Evolutionary conservation across 2,888 invertebrate species (phyloP).

Genomic region (Ellobium chinense): DNA sequence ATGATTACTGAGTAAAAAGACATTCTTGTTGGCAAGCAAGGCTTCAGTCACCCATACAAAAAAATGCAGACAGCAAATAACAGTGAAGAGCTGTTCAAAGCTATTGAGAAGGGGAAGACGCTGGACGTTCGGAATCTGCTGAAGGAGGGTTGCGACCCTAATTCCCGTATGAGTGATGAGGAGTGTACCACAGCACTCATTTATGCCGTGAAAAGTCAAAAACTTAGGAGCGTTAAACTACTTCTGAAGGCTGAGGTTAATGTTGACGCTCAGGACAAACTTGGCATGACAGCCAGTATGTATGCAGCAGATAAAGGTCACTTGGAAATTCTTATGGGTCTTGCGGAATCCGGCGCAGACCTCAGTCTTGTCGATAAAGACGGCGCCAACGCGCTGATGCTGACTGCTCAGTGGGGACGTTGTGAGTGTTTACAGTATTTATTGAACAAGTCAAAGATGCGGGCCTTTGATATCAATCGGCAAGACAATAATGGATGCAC

Average conservation of each 20-base stretch:
- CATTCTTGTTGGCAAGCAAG: not conserved
- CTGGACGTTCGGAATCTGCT: not conserved
- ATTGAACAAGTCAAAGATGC: not conserved
- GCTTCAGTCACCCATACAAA: too few species aligned
- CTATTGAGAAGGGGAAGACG: not conserved
- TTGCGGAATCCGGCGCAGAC: not conserved
- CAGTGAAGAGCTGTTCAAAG: not conserved
- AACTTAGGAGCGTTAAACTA: not conserved
- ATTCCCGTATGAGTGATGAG: not conserved
- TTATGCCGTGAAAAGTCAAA: not conserved
- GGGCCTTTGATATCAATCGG: not conserved
- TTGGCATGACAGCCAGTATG: constrained; percentile 8
- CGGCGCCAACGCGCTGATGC: constrained; percentile 11
- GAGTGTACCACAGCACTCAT: not conserved
- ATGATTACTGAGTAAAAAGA: not conserved
- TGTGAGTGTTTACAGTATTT: constrained; percentile 22
- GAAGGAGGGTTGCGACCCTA: constrained; percentile 1
- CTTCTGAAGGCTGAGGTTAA: not conserved
- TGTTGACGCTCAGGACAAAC: not conserved
- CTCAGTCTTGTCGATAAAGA: not conserved
- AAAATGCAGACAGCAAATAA: not conserved
- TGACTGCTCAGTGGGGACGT: constrained; percentile 2
- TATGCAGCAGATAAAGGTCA: constrained; percentile 21
- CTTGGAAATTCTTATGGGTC: not conserved
- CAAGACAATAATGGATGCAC: constrained; percentile 10